phyloP scores from a whole-genome alignment of 2,113 vertebrate genomes.

The Promerops cafer region DNA sequence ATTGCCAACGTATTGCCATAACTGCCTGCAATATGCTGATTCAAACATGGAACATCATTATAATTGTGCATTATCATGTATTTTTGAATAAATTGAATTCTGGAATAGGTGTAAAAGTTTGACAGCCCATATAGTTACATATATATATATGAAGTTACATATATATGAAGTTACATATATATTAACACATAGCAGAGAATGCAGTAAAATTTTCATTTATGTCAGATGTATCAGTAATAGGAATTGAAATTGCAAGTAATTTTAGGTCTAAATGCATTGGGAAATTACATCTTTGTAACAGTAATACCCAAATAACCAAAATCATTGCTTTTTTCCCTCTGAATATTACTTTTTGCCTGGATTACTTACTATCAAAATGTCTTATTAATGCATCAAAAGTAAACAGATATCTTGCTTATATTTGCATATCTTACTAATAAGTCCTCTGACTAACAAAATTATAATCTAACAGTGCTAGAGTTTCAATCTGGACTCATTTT shows the following conservation, averaged over 20 bases:
- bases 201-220: not conserved
- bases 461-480: not conserved
- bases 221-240: not conserved
- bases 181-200: not conserved
- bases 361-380: not conserved
- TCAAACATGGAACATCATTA: not conserved
- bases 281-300: not conserved
- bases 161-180: not conserved
- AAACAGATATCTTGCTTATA: not conserved
- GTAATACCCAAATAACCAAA: not conserved
- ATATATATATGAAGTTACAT: not conserved
- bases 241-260: not conserved
- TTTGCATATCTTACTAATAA: not conserved
- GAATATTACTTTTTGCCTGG: not conserved
- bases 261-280: not conserved
- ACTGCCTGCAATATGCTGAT: constrained; percentile 22
- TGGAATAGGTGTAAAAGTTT: constrained; percentile 19
- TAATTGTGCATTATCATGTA: not conserved
- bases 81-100: constrained; percentile 16
- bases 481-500: not conserved
- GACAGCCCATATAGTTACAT: not conserved
- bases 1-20: not conserved
- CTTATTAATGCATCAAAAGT: not conserved
- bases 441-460: not conserved
- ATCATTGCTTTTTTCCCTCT: not conserved